A percentile compares a stretch with the other conserved stretches of the same genome.
Conservation (phyloP, 1,140 invertebrate genomes). For the Pemphigus obesinymphae region DNA sequence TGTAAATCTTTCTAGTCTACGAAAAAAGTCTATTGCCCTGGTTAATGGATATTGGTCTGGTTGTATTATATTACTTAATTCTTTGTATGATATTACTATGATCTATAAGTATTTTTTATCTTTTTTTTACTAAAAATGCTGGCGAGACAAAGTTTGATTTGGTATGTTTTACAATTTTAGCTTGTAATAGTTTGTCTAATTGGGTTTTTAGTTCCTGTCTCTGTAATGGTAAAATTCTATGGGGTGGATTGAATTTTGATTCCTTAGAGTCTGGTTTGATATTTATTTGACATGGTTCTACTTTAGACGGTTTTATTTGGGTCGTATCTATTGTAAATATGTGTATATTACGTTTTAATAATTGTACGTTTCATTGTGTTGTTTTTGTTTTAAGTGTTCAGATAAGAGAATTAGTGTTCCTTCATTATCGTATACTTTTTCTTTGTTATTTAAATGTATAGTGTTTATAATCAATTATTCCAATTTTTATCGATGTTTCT, state of each 20-base stretch:
- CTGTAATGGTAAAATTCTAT: no score
- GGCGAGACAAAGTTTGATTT: no score
- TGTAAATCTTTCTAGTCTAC: conserved; percentile 48
- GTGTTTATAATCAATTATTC: no score
- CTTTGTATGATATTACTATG: conserved; percentile 46
- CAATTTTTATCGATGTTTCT: no score
- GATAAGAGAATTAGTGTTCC: no score
- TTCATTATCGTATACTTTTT: no score
- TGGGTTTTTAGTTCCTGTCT: no score
- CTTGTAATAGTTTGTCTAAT: no score
- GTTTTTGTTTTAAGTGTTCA: no score
- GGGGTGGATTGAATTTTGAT: background rate
- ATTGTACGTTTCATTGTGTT: no score
- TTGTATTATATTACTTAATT: conserved; percentile 47
- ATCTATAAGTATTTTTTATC: conserved; percentile 43
- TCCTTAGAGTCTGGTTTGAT: background rate
- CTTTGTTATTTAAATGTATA: no score
- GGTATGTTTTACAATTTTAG: no score
- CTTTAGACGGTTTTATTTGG: background rate
- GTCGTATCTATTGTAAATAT: background rate
- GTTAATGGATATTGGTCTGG: conserved; percentile 54
- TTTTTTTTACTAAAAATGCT: background rate
- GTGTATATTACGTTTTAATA: background rate
- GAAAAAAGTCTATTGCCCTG: conserved; percentile 52
- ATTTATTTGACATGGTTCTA: background rate